A percentile compares a stretch with the other conserved stretches of the same genome.
phyloP scores from a whole-genome alignment of 92 coral and sea anemone genomes.

The Epizoanthus scotinus region DNA sequence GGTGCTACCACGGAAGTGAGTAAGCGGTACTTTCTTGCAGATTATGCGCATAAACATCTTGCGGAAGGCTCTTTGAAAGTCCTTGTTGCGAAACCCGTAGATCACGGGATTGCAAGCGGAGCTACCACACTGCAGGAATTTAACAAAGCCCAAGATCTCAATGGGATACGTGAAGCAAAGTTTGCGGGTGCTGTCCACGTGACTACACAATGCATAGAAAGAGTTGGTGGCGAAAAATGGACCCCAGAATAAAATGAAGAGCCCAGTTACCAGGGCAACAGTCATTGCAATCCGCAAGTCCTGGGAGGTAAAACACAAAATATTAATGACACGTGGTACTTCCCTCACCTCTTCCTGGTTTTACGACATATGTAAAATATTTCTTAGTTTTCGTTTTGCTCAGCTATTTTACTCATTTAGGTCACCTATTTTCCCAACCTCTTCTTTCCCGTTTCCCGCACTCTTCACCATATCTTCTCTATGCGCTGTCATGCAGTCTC shows the following conservation, averaged over 20 bases:
- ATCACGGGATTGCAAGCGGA: constrained; percentile 78
- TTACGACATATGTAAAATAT: no score
- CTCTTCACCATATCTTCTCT: no score
- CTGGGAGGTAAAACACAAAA: constrained; percentile 35
- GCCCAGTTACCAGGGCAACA: constrained; percentile 81
- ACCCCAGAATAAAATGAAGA: constrained; percentile 70
- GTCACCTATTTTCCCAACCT: no score
- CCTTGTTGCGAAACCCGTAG: constrained; percentile 82
- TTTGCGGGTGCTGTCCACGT: neutral
- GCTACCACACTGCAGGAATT: constrained; percentile 81
- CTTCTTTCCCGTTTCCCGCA: no score
- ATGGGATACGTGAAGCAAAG: constrained; percentile 38
- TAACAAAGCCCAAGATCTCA: constrained; percentile 20
- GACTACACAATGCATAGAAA: constrained; percentile 50
- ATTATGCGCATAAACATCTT: constrained; percentile 63
- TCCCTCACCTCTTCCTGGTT: neutral
- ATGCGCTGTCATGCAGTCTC: no score
- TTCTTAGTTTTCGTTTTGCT: no score
- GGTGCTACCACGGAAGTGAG: constrained; percentile 59
- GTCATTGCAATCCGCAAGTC: constrained; percentile 85
- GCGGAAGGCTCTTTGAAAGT: constrained; percentile 72
- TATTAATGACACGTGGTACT: neutral
- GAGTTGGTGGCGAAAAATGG: constrained; percentile 74
- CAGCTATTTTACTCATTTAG: no score
- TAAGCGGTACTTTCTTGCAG: constrained; percentile 62